Percentiles rank a stretch among this genome's conserved stretches.
Conservation (phyloP, 2,888 invertebrate species). For the Sinelater perroti region DNA sequence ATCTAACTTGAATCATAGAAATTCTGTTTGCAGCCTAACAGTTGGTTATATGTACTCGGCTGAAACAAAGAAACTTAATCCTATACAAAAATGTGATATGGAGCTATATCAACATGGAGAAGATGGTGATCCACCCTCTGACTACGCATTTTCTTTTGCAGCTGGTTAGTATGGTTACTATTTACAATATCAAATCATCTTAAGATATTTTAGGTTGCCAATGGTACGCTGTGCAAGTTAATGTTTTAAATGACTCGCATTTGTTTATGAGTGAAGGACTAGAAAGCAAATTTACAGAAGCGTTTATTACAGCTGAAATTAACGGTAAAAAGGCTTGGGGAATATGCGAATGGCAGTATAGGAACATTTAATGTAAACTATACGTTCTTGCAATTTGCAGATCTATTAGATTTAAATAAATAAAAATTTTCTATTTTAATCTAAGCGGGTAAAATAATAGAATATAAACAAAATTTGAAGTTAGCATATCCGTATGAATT, state of each 20-base stretch:
- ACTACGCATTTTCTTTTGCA: slow-evolving; percentile 69
- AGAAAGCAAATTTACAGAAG: slow-evolving; percentile 68
- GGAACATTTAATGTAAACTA: no score
- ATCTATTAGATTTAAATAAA: no score
- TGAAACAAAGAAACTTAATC: slow-evolving; percentile 55
- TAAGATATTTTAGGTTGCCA: slow-evolving; percentile 58
- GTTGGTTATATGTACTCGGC: slow-evolving; percentile 68
- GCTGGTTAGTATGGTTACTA: slow-evolving; percentile 62
- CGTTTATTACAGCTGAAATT: slow-evolving; percentile 67
- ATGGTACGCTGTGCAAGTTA: slow-evolving; percentile 64
- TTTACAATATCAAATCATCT: not conserved
- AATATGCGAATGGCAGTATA: slow-evolving; percentile 72
- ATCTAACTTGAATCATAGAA: not conserved
- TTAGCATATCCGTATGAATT: no score
- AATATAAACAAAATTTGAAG: no score
- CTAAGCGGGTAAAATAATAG: no score
- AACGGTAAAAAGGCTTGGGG: slow-evolving; percentile 72
- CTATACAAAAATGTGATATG: slow-evolving; percentile 64
- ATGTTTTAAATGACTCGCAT: slow-evolving; percentile 63
- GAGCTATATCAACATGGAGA: slow-evolving; percentile 71
- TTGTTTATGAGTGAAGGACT: slow-evolving; percentile 70
- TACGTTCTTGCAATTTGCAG: no score
- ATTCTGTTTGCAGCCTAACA: slow-evolving; percentile 16
- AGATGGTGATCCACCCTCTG: slow-evolving; percentile 65
- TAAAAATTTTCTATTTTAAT: no score